Conservation (phyloP, 2,888 invertebrate species). For the Pharmacophagus antenor region DNA sequence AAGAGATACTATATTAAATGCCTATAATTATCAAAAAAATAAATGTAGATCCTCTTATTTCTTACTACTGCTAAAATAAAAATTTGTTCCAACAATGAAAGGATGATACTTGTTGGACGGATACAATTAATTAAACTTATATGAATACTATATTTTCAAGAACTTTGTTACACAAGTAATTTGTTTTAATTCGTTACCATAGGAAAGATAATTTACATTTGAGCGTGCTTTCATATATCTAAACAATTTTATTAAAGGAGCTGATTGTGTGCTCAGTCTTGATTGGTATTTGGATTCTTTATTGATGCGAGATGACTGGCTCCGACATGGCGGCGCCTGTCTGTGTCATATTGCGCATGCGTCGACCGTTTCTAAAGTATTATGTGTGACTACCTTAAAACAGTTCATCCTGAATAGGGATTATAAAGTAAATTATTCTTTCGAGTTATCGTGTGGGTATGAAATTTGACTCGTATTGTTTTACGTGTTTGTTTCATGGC, state of each 20-base stretch:
- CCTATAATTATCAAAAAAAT: not conserved
- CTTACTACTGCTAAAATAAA: not conserved
- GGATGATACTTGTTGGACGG: too few relatives aligned
- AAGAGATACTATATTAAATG: not conserved
- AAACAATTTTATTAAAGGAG: constrained; percentile 36
- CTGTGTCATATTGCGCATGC: constrained; percentile 36
- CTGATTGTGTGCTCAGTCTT: constrained; percentile 49
- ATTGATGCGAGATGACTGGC: constrained; percentile 67
- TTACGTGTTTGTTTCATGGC: too few relatives aligned
- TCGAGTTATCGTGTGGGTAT: not conserved
- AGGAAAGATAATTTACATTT: not conserved
- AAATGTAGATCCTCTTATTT: not conserved
- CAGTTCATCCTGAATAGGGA: constrained; percentile 15
- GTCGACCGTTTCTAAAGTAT: constrained; percentile 29
- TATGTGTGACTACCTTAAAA: constrained; percentile 25
- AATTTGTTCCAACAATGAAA: not conserved
- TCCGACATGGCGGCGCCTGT: constrained; percentile 65
- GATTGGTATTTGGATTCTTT: constrained; percentile 71
- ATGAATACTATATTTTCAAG: too few relatives aligned
- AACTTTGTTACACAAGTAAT: too few relatives aligned
- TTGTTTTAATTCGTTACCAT: not conserved
- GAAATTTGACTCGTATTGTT: not conserved
- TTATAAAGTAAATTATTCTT: constrained; percentile 9
- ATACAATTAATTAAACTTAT: too few relatives aligned
- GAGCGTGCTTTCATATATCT: not conserved